A percentile compares a stretch with the other conserved stretches of the same genome.
These are phyloP conservation scores for Caenorhabditis parvicauda DNA, from an alignment of 2,888 invertebrate species.

Conservation along the genomic window DNA sequence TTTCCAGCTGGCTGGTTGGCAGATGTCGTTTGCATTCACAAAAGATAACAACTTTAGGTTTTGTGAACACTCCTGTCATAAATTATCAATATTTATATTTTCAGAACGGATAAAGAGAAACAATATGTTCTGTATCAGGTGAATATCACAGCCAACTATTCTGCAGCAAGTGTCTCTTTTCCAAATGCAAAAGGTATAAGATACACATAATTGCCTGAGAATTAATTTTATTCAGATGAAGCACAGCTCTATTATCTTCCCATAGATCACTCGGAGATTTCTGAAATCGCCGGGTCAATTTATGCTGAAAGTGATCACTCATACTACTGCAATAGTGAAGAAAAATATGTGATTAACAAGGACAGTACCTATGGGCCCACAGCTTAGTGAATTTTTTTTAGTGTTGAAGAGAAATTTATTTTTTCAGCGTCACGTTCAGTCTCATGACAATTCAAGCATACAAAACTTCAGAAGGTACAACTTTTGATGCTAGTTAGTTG, in stretches of 20 bases:
- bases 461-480: constrained; percentile 3
- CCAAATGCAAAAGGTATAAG: constrained; percentile 21
- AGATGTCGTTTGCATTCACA: constrained; percentile 21
- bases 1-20: constrained; percentile 25
- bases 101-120: constrained; percentile 24
- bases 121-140: constrained; percentile 32
- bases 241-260: constrained; percentile 18
- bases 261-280: constrained; percentile 11
- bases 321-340: constrained; percentile 35
- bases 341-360: constrained; percentile 36
- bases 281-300: constrained; percentile 18
- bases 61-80: no score
- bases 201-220: background rate
- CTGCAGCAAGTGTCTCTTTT: constrained; percentile 17
- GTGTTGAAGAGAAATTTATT: background rate
- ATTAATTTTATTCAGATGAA: background rate
- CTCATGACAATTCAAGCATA: constrained; percentile 31
- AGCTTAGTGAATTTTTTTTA: constrained; percentile 26
- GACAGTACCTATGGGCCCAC: constrained; percentile 21
- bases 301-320: constrained; percentile 20
- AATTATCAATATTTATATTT: no score
- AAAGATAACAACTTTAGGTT: constrained; percentile 12
- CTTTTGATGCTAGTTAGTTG: constrained; percentile 23
- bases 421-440: constrained; percentile 33
- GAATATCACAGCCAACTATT: constrained; percentile 33